Conservation (phyloP, 2,888 invertebrate species). For the Chrysotoxum bicinctum region DNA sequence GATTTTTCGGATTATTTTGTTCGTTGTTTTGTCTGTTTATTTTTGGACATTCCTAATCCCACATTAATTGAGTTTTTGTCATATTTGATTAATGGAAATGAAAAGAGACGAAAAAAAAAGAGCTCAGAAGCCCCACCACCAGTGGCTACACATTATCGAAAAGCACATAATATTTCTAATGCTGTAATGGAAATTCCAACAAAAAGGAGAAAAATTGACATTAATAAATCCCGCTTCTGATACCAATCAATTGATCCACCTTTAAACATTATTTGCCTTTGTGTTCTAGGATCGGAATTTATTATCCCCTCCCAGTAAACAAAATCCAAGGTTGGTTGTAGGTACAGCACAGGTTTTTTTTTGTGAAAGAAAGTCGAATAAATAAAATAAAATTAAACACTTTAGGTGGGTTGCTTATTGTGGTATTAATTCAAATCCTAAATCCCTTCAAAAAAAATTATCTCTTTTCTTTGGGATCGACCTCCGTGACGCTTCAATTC, state of each 20-base stretch:
- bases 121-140: not conserved
- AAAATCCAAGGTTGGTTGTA: not conserved
- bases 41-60: slow-evolving; percentile 33
- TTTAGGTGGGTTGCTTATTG: slow-evolving; percentile 11
- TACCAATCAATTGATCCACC: slow-evolving; percentile 26
- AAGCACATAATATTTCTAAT: not conserved
- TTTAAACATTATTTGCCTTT: not conserved
- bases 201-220: not conserved
- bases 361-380: not conserved
- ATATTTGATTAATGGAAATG: slow-evolving; percentile 47
- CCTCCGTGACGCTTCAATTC: slow-evolving; percentile 48
- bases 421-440: not conserved
- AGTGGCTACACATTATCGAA: not conserved
- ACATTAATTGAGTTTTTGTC: slow-evolving; percentile 44
- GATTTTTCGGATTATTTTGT: slow-evolving; percentile 16
- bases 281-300: not conserved
- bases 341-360: not conserved
- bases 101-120: not conserved
- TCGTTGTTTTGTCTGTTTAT: slow-evolving; percentile 9
- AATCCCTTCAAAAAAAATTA: not conserved
- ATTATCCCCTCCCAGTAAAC: not conserved
- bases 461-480: not conserved
- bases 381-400: slow-evolving; percentile 19
- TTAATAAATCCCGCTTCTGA: slow-evolving; percentile 13
- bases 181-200: not conserved